Percentiles rank a stretch among this genome's conserved stretches.
phyloP scores from a whole-genome alignment of 2,113 vertebrate species.

The Hydropotes inermis region DNA sequence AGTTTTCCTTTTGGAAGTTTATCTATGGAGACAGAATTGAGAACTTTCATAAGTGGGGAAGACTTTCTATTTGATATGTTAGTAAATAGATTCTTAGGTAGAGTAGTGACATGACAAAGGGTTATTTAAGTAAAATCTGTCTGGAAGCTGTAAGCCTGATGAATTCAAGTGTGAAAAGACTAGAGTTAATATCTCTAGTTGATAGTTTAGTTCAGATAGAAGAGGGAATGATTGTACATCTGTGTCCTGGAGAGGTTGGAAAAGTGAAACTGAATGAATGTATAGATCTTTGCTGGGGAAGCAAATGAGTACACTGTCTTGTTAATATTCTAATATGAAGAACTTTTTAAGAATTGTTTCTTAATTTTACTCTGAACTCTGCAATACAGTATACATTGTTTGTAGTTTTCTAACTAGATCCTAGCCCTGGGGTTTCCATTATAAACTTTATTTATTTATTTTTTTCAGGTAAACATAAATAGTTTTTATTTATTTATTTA shows the following conservation, averaged over 20 bases:
- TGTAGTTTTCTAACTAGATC: slow-evolving; percentile 42
- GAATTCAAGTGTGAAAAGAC: not conserved
- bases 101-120: not conserved
- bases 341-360: not conserved
- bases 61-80: not conserved
- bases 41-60: not conserved
- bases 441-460: slow-evolving; percentile 20
- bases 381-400: not conserved
- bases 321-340: slow-evolving; percentile 5
- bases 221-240: not conserved
- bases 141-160: not conserved
- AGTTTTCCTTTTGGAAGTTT: not conserved
- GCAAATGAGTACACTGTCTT: not conserved
- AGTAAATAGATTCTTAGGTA: not conserved
- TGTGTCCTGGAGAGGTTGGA: not conserved
- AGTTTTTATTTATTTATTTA: too few species aligned
- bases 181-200: not conserved
- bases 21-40: not conserved
- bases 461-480: too few species aligned
- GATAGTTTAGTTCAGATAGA: not conserved
- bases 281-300: not conserved
- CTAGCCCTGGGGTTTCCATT: slow-evolving; percentile 26
- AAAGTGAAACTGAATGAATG: not conserved
- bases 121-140: not conserved
- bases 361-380: not conserved